A percentile compares a stretch with the other conserved stretches of the same genome.
phyloP scores from a whole-genome alignment of 2,113 vertebrate genomes.

The Quiscalus mexicanus region DNA sequence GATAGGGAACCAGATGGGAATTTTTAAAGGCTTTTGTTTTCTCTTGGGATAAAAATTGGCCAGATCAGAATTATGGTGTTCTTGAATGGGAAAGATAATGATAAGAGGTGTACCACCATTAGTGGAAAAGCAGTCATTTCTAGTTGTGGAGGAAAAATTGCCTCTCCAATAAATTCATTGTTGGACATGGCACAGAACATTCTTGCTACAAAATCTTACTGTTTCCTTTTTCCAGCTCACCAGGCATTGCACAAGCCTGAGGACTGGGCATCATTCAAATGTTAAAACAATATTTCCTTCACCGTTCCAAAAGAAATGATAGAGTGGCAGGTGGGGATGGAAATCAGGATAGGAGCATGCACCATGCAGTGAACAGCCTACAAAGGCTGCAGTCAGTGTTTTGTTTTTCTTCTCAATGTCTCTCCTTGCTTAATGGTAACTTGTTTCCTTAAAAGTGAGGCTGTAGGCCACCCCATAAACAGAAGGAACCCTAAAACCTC shows the following conservation, averaged over 20 bases:
- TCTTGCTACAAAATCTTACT: background rate
- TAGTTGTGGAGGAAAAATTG: background rate
- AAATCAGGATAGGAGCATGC: background rate
- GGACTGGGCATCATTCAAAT: background rate
- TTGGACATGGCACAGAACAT: conserved; percentile 34
- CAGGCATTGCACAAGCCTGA: background rate
- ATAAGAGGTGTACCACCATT: background rate
- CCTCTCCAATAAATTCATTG: conserved; percentile 24
- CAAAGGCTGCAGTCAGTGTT: background rate
- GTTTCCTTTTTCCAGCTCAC: conserved; percentile 14
- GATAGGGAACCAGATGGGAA: background rate
- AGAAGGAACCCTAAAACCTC: background rate
- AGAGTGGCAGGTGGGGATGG: background rate
- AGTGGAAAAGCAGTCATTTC: background rate
- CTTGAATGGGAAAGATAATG: background rate
- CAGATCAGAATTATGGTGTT: background rate
- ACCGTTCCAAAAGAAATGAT: background rate
- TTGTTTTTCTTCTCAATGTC: background rate
- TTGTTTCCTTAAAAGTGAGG: background rate
- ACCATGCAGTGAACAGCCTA: background rate
- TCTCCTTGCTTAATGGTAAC: background rate
- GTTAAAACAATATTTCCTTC: background rate
- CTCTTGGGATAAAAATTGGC: background rate
- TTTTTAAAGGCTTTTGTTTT: conserved; percentile 28
- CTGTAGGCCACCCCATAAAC: background rate